Percentiles rank a stretch among this genome's conserved stretches.
Conservation (phyloP, 2,113 vertebrate species). For the Anhinga rufa region DNA sequence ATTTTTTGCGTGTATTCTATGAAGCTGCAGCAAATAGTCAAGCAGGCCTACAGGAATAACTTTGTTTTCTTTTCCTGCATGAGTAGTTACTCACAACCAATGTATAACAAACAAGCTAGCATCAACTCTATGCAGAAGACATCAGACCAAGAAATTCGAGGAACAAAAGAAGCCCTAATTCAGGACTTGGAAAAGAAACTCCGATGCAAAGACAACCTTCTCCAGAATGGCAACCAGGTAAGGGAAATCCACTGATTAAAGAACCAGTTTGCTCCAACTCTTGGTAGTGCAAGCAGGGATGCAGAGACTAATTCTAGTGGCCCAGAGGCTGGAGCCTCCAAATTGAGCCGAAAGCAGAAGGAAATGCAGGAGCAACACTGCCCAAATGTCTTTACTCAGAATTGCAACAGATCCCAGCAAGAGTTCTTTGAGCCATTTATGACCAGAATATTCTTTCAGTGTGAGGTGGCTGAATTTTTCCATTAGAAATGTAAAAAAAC, state of each 20-base stretch:
- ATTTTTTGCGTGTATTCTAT: background rate
- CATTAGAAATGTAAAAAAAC: background rate
- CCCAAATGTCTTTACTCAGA: background rate
- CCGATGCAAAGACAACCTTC: slow-evolving; percentile 84
- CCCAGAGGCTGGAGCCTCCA: background rate
- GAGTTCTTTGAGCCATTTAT: background rate
- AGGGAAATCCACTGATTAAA: background rate
- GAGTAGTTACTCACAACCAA: slow-evolving; percentile 80
- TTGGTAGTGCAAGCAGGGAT: background rate
- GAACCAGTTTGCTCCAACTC: background rate
- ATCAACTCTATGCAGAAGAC: slow-evolving; percentile 76
- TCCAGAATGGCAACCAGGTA: slow-evolving; percentile 88
- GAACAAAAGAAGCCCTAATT: slow-evolving; percentile 94
- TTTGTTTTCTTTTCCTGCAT: background rate
- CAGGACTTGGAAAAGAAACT: slow-evolving; percentile 95
- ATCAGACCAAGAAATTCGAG: slow-evolving; percentile 90
- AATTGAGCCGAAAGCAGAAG: background rate
- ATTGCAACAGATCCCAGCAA: background rate
- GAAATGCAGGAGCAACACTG: background rate
- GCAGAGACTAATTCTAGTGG: background rate
- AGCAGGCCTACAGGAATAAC: background rate
- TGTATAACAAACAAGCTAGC: slow-evolving; percentile 78
- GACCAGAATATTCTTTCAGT: background rate
- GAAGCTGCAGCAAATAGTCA: background rate
- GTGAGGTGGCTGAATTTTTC: background rate